Percentiles rank a stretch among this genome's conserved stretches.
phyloP scores from a whole-genome alignment of 2,888 invertebrate genomes.

The Argyresthia goedartella region DNA sequence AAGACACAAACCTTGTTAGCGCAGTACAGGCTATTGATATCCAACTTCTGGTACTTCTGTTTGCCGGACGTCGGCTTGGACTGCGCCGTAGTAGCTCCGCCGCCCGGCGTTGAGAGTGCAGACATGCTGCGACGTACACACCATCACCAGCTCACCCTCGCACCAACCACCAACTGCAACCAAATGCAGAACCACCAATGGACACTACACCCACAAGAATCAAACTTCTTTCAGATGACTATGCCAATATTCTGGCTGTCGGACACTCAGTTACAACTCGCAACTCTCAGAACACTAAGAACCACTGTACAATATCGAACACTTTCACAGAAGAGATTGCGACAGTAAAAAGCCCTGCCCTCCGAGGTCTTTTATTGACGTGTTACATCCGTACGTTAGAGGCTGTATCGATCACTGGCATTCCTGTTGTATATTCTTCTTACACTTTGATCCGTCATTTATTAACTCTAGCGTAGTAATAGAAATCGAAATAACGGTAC shows the following conservation, averaged over 20 bases:
- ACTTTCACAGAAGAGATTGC: slow-evolving; percentile 50
- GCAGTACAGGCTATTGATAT: slow-evolving; percentile 97
- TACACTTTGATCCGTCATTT: background rate
- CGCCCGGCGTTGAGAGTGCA: slow-evolving; percentile 91
- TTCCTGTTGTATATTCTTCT: background rate
- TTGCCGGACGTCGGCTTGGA: slow-evolving; percentile 78
- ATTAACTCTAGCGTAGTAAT: background rate
- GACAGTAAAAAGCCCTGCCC: slow-evolving; percentile 57
- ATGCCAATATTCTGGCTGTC: background rate
- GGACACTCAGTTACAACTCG: background rate
- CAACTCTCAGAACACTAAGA: background rate
- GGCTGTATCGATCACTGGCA: slow-evolving; percentile 54
- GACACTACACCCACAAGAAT: background rate
- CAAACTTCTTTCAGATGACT: background rate
- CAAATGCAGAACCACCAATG: slow-evolving; percentile 11
- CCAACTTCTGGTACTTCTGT: slow-evolving; percentile 96
- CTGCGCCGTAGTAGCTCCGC: slow-evolving; percentile 70
- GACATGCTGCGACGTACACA: slow-evolving; percentile 97
- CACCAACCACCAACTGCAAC: slow-evolving; percentile 65
- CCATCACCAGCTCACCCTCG: slow-evolving; percentile 76
- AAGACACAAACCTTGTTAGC: slow-evolving; percentile 79
- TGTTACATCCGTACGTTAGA: slow-evolving; percentile 61
- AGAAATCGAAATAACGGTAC: slow-evolving; percentile 36
- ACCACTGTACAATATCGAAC: slow-evolving; percentile 11
- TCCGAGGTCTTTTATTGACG: slow-evolving; percentile 60